Evolutionary conservation across 2,888 invertebrate genomes (phyloP).

Genomic region (Drosophila emarginata): DNA sequence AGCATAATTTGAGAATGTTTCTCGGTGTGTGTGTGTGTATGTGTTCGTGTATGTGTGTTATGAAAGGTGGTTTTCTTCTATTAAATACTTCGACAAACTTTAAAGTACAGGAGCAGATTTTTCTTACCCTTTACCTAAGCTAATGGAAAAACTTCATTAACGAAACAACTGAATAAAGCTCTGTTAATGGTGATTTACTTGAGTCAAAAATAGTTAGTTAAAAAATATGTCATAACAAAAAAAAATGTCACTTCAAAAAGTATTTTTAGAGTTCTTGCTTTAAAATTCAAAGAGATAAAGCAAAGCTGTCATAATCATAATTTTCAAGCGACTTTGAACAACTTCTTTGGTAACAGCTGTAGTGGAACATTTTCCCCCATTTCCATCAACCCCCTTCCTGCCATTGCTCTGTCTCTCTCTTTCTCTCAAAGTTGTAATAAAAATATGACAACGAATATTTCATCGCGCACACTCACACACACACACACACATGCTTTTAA

Average conservation of each 20-base stretch:
- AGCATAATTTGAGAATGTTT: neutral
- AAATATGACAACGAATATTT: neutral
- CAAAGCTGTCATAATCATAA: neutral
- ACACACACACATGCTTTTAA: slow-evolving; percentile 3
- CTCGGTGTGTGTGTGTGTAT: slow-evolving; percentile 9
- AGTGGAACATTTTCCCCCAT: neutral
- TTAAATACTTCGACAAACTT: neutral
- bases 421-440: neutral
- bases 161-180: too few species aligned
- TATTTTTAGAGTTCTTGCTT: neutral
- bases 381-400: neutral
- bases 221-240: neutral
- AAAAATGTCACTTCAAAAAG: neutral
- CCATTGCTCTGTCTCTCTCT: neutral
- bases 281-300: neutral
- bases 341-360: slow-evolving; percentile 3
- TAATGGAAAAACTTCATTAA: neutral
- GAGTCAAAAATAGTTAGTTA: neutral
- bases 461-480: neutral
- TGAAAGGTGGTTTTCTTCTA: neutral
- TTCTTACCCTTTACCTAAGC: neutral
- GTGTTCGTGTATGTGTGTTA: slow-evolving; percentile 12
- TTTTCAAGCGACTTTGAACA: slow-evolving; percentile 1
- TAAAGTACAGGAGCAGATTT: neutral
- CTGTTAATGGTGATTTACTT: neutral